Base-by-base conservation (phyloP, 2,113 vertebrate species). In the Hirundichthys speculiger region DNA sequence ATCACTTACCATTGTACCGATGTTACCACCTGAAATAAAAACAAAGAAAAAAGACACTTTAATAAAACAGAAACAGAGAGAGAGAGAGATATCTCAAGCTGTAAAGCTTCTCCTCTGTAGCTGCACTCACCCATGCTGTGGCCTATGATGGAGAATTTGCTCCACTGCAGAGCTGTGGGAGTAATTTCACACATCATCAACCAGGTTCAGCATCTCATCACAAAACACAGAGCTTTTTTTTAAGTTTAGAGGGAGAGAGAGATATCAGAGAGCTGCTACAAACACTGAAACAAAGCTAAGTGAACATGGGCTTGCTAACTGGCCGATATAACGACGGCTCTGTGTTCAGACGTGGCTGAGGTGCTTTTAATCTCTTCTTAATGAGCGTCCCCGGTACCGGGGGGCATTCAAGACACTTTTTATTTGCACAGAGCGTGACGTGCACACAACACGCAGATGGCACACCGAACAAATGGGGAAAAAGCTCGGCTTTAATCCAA, bases 111-210 rank as follows among this genome's bases (percentile, higher is more conserved):
- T 47, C 51, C n/a, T 42, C 16, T 53, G 15, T 34, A 19, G 64
- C 25, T 49, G 38, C 45, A 79, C 95, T 97, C 91, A 98, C 96
- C 96, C 88, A 98, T 96, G 78, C 97, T 98, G 90, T 98, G 97
- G 74, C 92, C 94, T 59, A 98, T 77, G 71, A 98, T 86, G 47
- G 94, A 94, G 82, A 97, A 96, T 13, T 41, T 92, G 54, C 78
- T 93, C 96, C 94, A 96, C 55, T 94, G 92, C 79, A 98, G 91
- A 75, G 93, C 97, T 98, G 92, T 64, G 90, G 91, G 63, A 92
- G 30, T 88, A 51, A 90, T 83, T 84, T 85, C 80, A 82, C 75
- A 89, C 73, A 85, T 81, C 79, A 84, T 86, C 64, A 90, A 67
- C 22, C 73, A 16, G 62, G 43, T 72, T 74, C 64, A 71, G 64